These are phyloP conservation scores for Channa striata DNA, from an alignment of 2,797 vertebrate species.

Conservation along the genomic window DNA sequence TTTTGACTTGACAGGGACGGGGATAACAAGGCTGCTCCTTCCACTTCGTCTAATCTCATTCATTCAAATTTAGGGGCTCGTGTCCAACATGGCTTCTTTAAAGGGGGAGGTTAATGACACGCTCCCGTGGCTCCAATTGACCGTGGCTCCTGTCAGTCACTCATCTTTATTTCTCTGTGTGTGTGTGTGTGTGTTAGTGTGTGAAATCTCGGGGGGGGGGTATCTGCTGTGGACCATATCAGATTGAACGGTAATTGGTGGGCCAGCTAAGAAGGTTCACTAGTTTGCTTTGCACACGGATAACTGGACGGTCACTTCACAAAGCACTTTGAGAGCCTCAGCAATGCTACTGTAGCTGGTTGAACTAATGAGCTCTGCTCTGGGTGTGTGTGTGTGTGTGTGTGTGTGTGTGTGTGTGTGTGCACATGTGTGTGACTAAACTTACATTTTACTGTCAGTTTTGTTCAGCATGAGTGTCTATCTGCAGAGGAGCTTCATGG, in stretches of 20 bases:
- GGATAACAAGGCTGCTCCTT: constrained; percentile 21
- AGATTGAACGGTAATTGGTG: constrained; percentile 83
- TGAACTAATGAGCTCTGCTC: constrained; percentile 80
- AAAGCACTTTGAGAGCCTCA: constrained; percentile 72
- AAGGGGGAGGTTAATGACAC: constrained; percentile 58
- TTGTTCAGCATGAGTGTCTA: constrained; percentile 43
- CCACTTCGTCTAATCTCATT: constrained; percentile 32
- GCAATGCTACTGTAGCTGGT: constrained; percentile 76
- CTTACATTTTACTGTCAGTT: constrained; percentile 57
- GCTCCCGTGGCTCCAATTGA: constrained; percentile 56
- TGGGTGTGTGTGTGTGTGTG: constrained; percentile 44
- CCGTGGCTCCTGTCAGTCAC: constrained; percentile 62
- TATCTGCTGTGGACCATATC: constrained; percentile 72
- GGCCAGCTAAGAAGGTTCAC: constrained; percentile 79
- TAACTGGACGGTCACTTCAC: constrained; percentile 80
- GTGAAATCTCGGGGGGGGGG: constrained; percentile 49
- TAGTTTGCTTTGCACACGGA: constrained; percentile 78
- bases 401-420: constrained; percentile 26
- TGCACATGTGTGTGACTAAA: constrained; percentile 19
- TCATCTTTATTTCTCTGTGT: constrained; percentile 41
- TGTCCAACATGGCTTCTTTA: constrained; percentile 43
- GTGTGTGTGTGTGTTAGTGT: background rate
- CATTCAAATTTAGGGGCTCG: constrained; percentile 49
- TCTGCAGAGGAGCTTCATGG: constrained; percentile 29
- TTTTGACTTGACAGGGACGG: constrained; percentile 19